Conservation (phyloP, 2,113 vertebrate species). For the Azemiops feae region DNA sequence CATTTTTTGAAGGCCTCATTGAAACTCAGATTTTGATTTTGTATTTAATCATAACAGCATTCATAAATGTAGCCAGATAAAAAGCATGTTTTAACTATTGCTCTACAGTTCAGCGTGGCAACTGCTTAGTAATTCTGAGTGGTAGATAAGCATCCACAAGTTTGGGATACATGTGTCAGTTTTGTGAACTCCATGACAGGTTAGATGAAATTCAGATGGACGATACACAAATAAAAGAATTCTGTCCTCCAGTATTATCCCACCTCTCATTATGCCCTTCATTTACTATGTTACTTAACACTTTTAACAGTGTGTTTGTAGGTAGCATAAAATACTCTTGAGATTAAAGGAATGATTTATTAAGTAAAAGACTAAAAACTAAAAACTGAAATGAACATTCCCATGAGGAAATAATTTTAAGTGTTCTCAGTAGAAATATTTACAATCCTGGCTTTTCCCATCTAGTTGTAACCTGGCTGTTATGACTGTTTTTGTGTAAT, state of each 20-base stretch:
- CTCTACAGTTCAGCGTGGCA: not conserved
- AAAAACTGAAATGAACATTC: constrained; percentile 22
- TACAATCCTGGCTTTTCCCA: not conserved
- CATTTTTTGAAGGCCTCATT: constrained; percentile 54
- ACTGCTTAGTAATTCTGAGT: not conserved
- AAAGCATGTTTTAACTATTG: not conserved
- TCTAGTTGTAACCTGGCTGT: not conserved
- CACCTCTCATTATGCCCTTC: not conserved
- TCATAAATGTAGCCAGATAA: constrained; percentile 41
- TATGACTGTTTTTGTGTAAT: constrained; percentile 3
- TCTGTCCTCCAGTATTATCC: accelerated
- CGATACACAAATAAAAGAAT: not conserved
- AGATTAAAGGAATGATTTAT: constrained; percentile 26
- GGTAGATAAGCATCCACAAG: not conserved
- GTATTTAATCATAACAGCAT: constrained; percentile 47
- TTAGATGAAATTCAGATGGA: not conserved
- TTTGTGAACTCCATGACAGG: accelerated
- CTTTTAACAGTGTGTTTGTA: not conserved
- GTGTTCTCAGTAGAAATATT: constrained; percentile 24
- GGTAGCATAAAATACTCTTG: constrained; percentile 25
- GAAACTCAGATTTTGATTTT: constrained; percentile 46
- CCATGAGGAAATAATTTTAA: not conserved
- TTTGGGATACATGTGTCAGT: not conserved
- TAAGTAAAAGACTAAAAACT: constrained; percentile 38
- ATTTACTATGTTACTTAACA: not conserved